Evolutionary conservation across 1,140 invertebrate species (phyloP).

Genomic region (Hermetia illucens): DNA sequence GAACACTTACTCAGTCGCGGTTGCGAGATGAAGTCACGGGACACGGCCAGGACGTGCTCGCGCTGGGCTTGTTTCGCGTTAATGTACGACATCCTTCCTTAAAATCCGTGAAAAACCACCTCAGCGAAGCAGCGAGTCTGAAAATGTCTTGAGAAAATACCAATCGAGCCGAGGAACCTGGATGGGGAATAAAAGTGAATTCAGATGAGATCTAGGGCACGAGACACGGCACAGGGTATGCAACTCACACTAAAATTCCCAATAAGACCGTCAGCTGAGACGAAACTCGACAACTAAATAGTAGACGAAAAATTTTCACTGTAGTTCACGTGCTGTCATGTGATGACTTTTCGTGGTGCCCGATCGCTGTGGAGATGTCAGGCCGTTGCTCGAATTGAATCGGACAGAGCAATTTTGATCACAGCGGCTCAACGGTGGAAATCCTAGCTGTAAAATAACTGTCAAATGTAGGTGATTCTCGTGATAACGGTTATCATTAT

Average conservation of each 20-base stretch:
- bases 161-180: neutral
- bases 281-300: neutral
- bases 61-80: constrained; percentile 36
- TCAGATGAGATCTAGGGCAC: neutral
- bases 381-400: too few relatives aligned
- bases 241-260: neutral
- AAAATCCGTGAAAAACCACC: too few relatives aligned
- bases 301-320: neutral
- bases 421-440: too few relatives aligned
- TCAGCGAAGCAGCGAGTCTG: too few relatives aligned
- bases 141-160: neutral
- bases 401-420: too few relatives aligned
- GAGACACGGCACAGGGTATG: neutral
- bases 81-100: neutral
- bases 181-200: neutral
- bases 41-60: constrained; percentile 83
- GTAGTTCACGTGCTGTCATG: constrained; percentile 4
- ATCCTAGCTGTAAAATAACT: too few relatives aligned
- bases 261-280: neutral
- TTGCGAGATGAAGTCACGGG: constrained; percentile 93
- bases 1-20: constrained; percentile 85
- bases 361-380: neutral
- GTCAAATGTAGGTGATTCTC: too few relatives aligned
- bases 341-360: constrained; percentile 1
- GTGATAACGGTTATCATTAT: too few relatives aligned